Base-by-base conservation (phyloP, 2,113 vertebrate genomes). In the Campylorhamphus procurvoides region DNA sequence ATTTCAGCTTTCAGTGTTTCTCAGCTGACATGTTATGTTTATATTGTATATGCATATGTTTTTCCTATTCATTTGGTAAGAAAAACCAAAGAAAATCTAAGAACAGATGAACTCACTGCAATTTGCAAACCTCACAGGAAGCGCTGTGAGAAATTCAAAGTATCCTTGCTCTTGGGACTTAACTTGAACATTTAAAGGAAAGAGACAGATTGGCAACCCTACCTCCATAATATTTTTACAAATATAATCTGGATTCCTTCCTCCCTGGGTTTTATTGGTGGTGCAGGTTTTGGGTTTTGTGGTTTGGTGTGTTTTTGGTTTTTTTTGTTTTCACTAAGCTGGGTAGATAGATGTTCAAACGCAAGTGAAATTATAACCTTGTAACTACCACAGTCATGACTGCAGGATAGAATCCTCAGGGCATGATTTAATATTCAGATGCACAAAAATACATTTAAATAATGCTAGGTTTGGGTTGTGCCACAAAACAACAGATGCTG, bases 401-500 rank as follows among this genome's bases (percentile, higher is more conserved):
- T 87, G 33, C 23, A 84, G 10, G 1, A 29, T 2, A 73, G 58
- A 89, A 85, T 93, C 82, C 71, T 91, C 18, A 11, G 52, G 72
- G 72, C 23, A 78, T 20, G 3, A 14, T 64, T 96, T 77, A 92
- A 88, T 71, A 86, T 78, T 75, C 64, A 60, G 22, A 93, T 52
- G 17, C 19, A 67, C 42, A 84, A 90, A 89, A 89, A 28, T 35
- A 3, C 15, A 78, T 93, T 88, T 90, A 75, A 92, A 90, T 84
- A 93, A 58, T 53, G 27, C 27, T 53, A 62, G 20, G 17, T 6
- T 49, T 96, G 68, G 59, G 17, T 40, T 94, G 18, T 71, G 56
- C 50, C 44, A 71, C 75, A 93, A 94, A 88, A 72, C 22, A 67
- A 72, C 76, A 95, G 88, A 93, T 92, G 72, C 76, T 78, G 60